phyloP scores from a whole-genome alignment of 92 coral and sea anemone species.

The Zoanthus solanderi region DNA sequence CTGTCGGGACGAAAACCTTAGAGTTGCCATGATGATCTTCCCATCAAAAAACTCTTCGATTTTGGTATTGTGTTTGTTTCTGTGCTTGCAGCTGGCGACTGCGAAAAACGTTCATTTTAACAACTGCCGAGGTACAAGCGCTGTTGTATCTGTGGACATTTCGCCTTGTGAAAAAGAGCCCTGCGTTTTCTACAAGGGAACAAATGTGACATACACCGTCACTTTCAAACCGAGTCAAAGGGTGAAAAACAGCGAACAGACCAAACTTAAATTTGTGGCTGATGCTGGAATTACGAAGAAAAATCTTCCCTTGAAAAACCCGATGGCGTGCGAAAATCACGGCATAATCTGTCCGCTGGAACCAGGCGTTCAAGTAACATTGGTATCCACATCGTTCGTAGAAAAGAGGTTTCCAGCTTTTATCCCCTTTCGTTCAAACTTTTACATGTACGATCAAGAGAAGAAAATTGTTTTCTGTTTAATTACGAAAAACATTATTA shows the following conservation, averaged over 20 bases:
- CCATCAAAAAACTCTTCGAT: not conserved
- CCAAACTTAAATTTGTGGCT: conserved; percentile 49
- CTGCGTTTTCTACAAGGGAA: conserved; percentile 58
- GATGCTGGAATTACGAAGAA: not conserved
- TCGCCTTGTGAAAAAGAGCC: conserved; percentile 56
- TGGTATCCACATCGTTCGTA: not conserved
- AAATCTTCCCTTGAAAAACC: not conserved
- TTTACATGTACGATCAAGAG: conserved; percentile 9
- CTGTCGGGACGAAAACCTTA: too few relatives aligned
- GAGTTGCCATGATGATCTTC: not conserved
- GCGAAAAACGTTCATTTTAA: not conserved
- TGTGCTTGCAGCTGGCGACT: not conserved
- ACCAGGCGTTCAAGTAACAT: not conserved
- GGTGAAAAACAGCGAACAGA: conserved; percentile 23
- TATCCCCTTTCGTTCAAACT: not conserved
- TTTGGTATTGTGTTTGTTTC: not conserved
- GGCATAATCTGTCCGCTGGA: conserved; percentile 26
- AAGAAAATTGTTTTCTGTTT: conserved; percentile 17
- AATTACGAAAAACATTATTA: not conserved
- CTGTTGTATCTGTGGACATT: conserved; percentile 23
- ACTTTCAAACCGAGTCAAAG: conserved; percentile 46
- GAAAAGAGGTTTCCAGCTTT: not conserved
- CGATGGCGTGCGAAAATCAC: conserved; percentile 29
- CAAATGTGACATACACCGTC: conserved; percentile 42
- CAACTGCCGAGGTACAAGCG: not conserved